Base-by-base conservation (phyloP, 2,888 invertebrate species). In the Cataglyphis livida region DNA sequence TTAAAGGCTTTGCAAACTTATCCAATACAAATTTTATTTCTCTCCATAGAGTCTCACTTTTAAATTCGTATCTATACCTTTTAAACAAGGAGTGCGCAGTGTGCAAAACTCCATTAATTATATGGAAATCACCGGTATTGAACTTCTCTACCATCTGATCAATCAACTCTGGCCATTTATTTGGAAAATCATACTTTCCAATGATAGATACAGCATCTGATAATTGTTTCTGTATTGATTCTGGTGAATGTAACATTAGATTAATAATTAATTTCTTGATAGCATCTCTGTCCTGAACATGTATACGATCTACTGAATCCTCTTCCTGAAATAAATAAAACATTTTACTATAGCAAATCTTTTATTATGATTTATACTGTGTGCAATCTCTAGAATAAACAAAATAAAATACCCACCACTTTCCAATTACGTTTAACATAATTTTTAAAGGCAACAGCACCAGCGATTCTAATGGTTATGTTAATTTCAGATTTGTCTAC, bases 31-130 rank as follows among this genome's bases (percentile, higher is more conserved):
- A 97, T 94, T 99, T 99, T 85, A 99, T 99, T 95, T 99, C 99
- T 74, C 96, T 96, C 99, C 99, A 99, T 3, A 99, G 95, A 84
- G 96, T 96, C 93, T 99, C 97, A 0, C 99, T 99, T 94, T 99
- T 99, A 94, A 99, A 98, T 95, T 99, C 99, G 92, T 97, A 98
- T 71, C 99, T 96, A 95, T 99, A 99, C 89, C 98, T 96, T 94
- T 99, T 98, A 95, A 99, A 99, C 1, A 99, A 95, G 0, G 99
- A 99, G 95, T 99, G 99, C 0, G 98, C 99, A 0, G 99, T 99
- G 89, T 98, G 96, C 12, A 99, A 95, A 0, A 99, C 97, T 0
- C 99, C 99, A 94, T 99, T 99, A 85, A 99, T 99, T 0, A 98
- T 96, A 93, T 98, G 97, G 94, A 99, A 99, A 94, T 99, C 98